Conservation (phyloP, 2,113 vertebrate genomes). For the Ammodytes marinus region DNA sequence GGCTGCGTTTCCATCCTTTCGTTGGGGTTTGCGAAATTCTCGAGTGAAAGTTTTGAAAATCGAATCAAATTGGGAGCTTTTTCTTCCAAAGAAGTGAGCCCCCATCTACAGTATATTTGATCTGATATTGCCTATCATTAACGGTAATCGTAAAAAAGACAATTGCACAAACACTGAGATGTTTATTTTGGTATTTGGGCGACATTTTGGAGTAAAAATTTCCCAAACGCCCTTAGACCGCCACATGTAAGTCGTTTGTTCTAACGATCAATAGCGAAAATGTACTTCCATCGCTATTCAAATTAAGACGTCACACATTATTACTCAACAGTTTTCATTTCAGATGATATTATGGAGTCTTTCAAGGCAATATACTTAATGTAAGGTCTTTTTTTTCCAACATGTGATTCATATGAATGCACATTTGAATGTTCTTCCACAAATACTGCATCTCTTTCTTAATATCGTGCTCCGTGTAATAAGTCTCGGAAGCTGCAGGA, state of each 20-base stretch:
- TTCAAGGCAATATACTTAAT: slow-evolving; percentile 45
- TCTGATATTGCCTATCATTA: too few species aligned
- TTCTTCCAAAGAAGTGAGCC: slow-evolving; percentile 26
- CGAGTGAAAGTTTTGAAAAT: slow-evolving; percentile 50
- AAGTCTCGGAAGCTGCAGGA: slow-evolving; percentile 50
- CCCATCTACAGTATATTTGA: too few species aligned
- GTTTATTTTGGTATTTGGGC: background rate
- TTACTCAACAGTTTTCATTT: slow-evolving; percentile 37
- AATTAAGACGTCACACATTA: slow-evolving; percentile 55
- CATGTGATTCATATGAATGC: background rate
- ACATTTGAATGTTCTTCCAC: slow-evolving; percentile 47
- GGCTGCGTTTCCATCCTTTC: slow-evolving; percentile 36
- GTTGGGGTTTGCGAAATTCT: slow-evolving; percentile 38
- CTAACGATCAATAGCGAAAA: slow-evolving; percentile 8
- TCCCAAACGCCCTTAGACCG: background rate
- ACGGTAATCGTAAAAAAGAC: too few species aligned
- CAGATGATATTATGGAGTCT: slow-evolving; percentile 30
- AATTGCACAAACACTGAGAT: too few species aligned
- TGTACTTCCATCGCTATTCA: slow-evolving; percentile 23
- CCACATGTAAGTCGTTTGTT: slow-evolving; percentile 14
- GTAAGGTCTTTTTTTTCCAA: slow-evolving; percentile 5
- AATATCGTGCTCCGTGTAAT: slow-evolving; percentile 51
- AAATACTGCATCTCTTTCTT: slow-evolving; percentile 39
- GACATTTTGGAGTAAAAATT: background rate
- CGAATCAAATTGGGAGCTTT: slow-evolving; percentile 49